Base-by-base conservation (phyloP, 1,140 invertebrate genomes). In the Sarcophaga peregrina region DNA sequence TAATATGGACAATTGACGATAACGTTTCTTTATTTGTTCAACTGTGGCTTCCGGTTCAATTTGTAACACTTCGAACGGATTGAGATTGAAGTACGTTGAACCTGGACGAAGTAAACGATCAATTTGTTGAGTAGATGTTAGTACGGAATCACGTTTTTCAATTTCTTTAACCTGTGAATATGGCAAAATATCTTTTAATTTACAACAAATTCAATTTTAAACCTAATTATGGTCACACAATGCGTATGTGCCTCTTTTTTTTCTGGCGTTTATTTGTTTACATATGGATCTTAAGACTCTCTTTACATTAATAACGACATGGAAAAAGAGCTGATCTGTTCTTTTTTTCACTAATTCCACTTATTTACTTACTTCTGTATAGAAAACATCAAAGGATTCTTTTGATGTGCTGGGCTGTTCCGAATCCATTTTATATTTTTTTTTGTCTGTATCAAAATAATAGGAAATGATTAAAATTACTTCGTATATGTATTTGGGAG, bases 11-110 rank as follows among this genome's bases (percentile, higher is more conserved):
- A 99, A 94, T 86, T 96, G 94, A 91, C 97, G 94, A 90, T 99
- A 99, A 92, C 98, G 98, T 90, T 98, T 99, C 90, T 98, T 98
- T 45, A 99, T 95, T 90, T 98, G 96, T 86, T 98, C 97, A 62
- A 99, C 90, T 48, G 95, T 91, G 45, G 95, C 93, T 82, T 97
- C 96, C 48, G 97, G 97, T 87, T 99, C 98, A 85, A 99, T 94
- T 92, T 99, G 97, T 54, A 99, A 92, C 48, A 99, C 97, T 92
- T 98, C 97, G 91, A 97, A 98, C 11, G 97, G 97, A 92, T 98
- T 98, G 84, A 99, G 93, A 93, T 99, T 99, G 90, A 98, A 96
- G 92, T 99, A 99, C 9, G 97, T 98, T 1, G 97, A 97, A 20
- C 98, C 98, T 82, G 97, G 97, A 85, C 97, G 93, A 45, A 98